These are phyloP conservation scores for Euglossa dilemma DNA, from an alignment of 1,140 invertebrate genomes.

Conservation along the genomic window DNA sequence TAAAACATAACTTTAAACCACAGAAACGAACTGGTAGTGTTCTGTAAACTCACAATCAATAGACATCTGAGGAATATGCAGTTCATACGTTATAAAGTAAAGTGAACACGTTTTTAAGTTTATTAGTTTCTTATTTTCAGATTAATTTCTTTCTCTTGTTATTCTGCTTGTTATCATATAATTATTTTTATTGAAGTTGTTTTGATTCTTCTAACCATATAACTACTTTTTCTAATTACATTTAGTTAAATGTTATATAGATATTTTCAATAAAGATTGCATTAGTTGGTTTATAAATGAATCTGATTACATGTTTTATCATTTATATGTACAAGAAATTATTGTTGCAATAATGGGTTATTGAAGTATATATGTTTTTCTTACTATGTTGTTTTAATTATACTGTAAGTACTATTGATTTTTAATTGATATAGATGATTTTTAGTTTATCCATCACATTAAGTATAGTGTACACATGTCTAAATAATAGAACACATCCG, in stretches of 20 bases:
- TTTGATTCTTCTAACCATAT: constrained; percentile 37
- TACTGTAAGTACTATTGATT: constrained; percentile 6
- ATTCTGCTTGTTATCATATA: neutral
- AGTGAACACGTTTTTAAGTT: constrained; percentile 19
- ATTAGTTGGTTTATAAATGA: neutral
- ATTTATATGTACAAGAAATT: neutral
- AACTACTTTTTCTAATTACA: constrained; percentile 1
- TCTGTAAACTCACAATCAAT: constrained; percentile 51
- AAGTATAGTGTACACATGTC: neutral
- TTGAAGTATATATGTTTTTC: neutral
- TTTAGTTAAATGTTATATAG: neutral
- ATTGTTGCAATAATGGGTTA: neutral
- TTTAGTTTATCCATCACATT: neutral
- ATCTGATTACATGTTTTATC: neutral
- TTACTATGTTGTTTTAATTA: neutral
- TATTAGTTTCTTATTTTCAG: neutral
- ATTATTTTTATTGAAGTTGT: constrained; percentile 25
- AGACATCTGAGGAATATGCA: constrained; percentile 41
- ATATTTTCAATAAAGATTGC: neutral
- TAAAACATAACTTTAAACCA: constrained; percentile 12
- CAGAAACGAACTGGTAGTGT: constrained; percentile 14
- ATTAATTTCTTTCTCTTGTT: neutral
- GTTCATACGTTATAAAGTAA: constrained; percentile 23
- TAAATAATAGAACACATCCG: neutral
- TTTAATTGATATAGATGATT: constrained; percentile 2